A percentile compares a stretch with the other conserved stretches of the same genome.
Conservation (phyloP, 2,113 vertebrate genomes). For the Larimichthys crocea region DNA sequence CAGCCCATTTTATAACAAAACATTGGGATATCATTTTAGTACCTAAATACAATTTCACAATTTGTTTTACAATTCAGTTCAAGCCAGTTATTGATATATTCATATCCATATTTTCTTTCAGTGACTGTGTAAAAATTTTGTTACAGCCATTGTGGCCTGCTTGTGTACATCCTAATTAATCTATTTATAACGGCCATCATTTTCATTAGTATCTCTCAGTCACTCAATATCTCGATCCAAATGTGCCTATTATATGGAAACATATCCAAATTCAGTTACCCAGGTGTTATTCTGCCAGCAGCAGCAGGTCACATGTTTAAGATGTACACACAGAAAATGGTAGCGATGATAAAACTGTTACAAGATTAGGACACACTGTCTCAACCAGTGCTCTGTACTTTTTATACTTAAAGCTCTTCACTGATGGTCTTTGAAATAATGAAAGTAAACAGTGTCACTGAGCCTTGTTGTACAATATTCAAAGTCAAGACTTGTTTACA, state of each 20-base stretch:
- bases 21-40: conserved; percentile 19
- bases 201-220: conserved; percentile 51
- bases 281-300: conserved; percentile 69
- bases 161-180: conserved; percentile 24
- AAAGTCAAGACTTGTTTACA: conserved; percentile 82
- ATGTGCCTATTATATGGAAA: conserved; percentile 82
- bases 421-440: conserved; percentile 52
- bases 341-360: conserved; percentile 45
- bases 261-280: conserved; percentile 79
- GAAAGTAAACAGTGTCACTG: conserved; percentile 44
- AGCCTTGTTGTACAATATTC: conserved; percentile 72
- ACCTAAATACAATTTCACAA: conserved; percentile 4
- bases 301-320: conserved; percentile 57
- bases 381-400: conserved; percentile 50
- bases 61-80: background rate
- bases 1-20: conserved; percentile 23
- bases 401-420: conserved; percentile 68
- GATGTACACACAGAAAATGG: conserved; percentile 44
- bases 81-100: background rate
- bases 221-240: conserved; percentile 74
- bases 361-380: conserved; percentile 55
- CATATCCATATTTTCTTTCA: conserved; percentile 1
- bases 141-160: conserved; percentile 16
- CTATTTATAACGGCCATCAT: conserved; percentile 37
- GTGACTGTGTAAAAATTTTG: conserved; percentile 3